Conservation (phyloP, 2,888 invertebrate genomes). For the Tachina lurida region DNA sequence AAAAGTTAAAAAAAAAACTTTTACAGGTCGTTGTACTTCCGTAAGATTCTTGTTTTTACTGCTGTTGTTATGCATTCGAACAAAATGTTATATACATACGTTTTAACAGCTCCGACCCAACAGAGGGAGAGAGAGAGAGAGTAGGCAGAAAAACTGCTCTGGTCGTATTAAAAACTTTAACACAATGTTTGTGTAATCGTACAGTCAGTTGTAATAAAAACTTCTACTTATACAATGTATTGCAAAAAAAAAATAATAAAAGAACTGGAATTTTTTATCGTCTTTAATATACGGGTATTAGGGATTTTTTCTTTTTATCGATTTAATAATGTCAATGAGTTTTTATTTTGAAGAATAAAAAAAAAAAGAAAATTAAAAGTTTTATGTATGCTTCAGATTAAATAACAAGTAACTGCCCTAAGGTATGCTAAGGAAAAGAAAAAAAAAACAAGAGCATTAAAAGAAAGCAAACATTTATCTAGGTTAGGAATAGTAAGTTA, state of each 20-base stretch:
- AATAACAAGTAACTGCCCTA: constrained; percentile 27
- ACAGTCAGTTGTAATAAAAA: constrained; percentile 33
- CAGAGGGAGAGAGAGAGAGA: constrained; percentile 26
- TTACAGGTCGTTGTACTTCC: constrained; percentile 70
- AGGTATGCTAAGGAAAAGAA: constrained; percentile 23
- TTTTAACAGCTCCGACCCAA: constrained; percentile 8
- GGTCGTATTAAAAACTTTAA: constrained; percentile 48
- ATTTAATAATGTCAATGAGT: constrained; percentile 55
- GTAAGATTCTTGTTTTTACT: constrained; percentile 47
- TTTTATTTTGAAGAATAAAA: neutral
- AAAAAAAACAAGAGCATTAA: neutral
- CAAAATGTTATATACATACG: constrained; percentile 32
- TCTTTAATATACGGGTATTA: constrained; percentile 7
- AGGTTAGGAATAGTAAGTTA: no score
- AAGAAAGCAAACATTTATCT: neutral
- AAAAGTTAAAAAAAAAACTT: constrained; percentile 45
- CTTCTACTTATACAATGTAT: constrained; percentile 1
- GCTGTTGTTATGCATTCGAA: neutral
- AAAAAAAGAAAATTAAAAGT: neutral
- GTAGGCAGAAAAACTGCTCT: constrained; percentile 12
- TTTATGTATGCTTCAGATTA: constrained; percentile 8
- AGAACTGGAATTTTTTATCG: constrained; percentile 5
- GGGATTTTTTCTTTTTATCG: constrained; percentile 43
- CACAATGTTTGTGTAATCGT: constrained; percentile 42
- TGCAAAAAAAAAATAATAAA: neutral